Percentiles rank a stretch among this genome's conserved stretches.
Conservation (phyloP, 2,113 vertebrate species). For the Leptobrachium ailaonicum region DNA sequence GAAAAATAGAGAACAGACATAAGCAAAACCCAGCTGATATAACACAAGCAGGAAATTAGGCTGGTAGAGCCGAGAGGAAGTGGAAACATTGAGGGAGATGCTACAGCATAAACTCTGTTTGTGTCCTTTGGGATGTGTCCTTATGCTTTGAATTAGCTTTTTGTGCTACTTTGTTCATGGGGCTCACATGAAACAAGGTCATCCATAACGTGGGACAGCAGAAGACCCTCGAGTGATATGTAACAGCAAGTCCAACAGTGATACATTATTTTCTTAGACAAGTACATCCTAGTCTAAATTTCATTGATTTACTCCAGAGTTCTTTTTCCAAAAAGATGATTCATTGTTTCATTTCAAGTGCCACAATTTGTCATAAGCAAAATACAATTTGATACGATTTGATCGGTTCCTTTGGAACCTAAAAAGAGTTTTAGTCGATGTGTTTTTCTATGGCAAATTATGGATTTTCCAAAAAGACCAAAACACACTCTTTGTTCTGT, state of each 20-base stretch:
- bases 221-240: background rate
- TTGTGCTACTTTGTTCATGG: constrained; percentile 18
- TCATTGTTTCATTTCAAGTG: no score
- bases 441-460: no score
- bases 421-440: no score
- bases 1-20: constrained; percentile 1
- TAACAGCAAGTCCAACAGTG: background rate
- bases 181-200: constrained; percentile 7
- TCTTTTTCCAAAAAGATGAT: no score
- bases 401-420: no score
- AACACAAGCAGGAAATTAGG: constrained; percentile 46
- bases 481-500: no score
- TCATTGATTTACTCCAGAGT: no score
- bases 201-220: constrained; percentile 5
- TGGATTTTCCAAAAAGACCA: no score
- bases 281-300: no score
- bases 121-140: constrained; percentile 20
- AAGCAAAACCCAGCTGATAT: constrained; percentile 46
- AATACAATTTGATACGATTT: no score
- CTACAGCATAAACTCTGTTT: background rate
- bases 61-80: background rate
- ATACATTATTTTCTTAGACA: no score
- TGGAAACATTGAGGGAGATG: background rate
- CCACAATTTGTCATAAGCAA: no score
- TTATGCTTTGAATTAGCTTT: constrained; percentile 15